These are phyloP conservation scores for Mizuhopecten yessoensis DNA, from an alignment of 1,140 invertebrate genomes.

Conservation along the genomic window DNA sequence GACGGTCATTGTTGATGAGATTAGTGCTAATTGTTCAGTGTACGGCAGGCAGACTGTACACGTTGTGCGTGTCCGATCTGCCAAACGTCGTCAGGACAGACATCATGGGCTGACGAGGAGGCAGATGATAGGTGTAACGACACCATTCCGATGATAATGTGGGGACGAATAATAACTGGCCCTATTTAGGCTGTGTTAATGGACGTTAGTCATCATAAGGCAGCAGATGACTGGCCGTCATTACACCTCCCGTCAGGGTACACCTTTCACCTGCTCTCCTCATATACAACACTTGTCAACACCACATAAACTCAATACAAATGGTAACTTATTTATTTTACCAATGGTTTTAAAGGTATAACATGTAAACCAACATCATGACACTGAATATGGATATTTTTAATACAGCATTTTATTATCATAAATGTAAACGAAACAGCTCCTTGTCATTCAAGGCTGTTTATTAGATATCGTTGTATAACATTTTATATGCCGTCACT, in stretches of 20 bases:
- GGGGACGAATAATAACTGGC: background rate
- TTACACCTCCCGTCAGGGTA: background rate
- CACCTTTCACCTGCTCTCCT: background rate
- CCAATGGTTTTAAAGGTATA: too few relatives aligned
- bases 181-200: background rate
- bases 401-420: too few relatives aligned
- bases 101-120: background rate
- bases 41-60: background rate
- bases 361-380: too few relatives aligned
- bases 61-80: background rate
- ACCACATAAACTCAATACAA: too few relatives aligned
- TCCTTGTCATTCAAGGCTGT: too few relatives aligned
- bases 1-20: background rate
- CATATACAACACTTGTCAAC: too few relatives aligned
- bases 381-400: too few relatives aligned
- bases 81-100: background rate
- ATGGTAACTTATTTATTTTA: too few relatives aligned
- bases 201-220: background rate
- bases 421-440: too few relatives aligned
- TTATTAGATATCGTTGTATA: too few relatives aligned
- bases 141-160: background rate
- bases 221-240: background rate
- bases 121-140: conserved; percentile 16
- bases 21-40: background rate
- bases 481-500: background rate